Percentiles rank a stretch among this genome's conserved stretches.
These are phyloP conservation scores for Lithosia quadra DNA, from an alignment of 2,888 invertebrate species.

Conservation along the genomic window DNA sequence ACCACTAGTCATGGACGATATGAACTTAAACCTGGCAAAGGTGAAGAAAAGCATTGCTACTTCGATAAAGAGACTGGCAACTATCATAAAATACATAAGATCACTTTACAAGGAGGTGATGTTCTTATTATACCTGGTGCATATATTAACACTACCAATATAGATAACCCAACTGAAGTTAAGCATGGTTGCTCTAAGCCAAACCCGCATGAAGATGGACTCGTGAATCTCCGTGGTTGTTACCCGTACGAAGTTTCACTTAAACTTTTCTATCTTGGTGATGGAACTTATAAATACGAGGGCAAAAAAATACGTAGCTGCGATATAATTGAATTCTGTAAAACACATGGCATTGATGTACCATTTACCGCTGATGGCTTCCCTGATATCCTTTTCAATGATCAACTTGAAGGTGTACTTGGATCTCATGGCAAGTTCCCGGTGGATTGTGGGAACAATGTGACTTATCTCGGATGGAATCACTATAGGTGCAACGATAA, in stretches of 20 bases:
- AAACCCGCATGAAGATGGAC: background rate
- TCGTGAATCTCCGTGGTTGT: background rate
- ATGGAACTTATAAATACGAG: background rate
- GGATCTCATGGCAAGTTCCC: constrained; percentile 2
- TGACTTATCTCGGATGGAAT: background rate
- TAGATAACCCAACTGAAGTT: background rate
- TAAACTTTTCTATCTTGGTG: background rate
- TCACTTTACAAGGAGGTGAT: constrained; percentile 5
- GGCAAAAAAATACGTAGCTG: background rate
- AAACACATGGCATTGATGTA: background rate
- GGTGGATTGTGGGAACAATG: constrained; percentile 6
- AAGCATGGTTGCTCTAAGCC: background rate
- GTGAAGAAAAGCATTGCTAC: background rate
- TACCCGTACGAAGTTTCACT: constrained; percentile 2
- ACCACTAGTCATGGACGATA: constrained; percentile 22
- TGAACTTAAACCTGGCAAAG: constrained; percentile 16
- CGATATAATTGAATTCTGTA: background rate
- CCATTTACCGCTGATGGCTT: constrained; percentile 6
- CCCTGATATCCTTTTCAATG: background rate
- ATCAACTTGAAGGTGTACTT: background rate
- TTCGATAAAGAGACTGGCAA: constrained; percentile 15
- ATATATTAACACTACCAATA: background rate
- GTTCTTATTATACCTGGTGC: constrained; percentile 17
- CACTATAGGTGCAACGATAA: constrained; percentile 9
- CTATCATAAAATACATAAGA: constrained; percentile 4